Percentiles rank a stretch among this genome's conserved stretches.
Conservation (phyloP, 2,888 invertebrate genomes). For the Antheraea yamamai region DNA sequence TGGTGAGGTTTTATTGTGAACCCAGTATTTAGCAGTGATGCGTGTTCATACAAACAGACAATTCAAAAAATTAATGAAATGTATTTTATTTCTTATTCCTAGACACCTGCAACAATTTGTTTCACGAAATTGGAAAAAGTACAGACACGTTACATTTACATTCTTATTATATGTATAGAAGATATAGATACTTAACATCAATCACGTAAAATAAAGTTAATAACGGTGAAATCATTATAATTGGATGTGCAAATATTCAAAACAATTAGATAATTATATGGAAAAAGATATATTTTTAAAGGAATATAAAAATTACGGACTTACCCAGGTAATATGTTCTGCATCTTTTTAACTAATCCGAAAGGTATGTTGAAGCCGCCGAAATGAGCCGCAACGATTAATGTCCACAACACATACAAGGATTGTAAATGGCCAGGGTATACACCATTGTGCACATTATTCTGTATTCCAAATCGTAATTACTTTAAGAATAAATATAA, state of each 20-base stretch:
- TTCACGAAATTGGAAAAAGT: too few relatives aligned
- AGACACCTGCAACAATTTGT: too few relatives aligned
- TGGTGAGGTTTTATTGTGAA: too few relatives aligned
- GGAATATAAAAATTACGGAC: slow-evolving; percentile 36
- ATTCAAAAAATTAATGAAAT: too few relatives aligned
- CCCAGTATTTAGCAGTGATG: too few relatives aligned
- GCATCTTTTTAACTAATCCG: slow-evolving; percentile 89
- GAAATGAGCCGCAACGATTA: slow-evolving; percentile 91
- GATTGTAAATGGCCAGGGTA: slow-evolving; percentile 97
- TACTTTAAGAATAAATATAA: neutral
- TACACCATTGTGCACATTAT: slow-evolving; percentile 96
- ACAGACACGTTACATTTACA: too few relatives aligned
- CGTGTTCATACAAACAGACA: too few relatives aligned
- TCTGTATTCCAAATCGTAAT: slow-evolving; percentile 81
- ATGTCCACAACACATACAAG: slow-evolving; percentile 90
- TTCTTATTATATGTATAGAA: too few relatives aligned
- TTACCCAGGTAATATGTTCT: slow-evolving; percentile 89
- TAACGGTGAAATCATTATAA: neutral
- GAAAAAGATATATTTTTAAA: too few relatives aligned
- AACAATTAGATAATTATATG: too few relatives aligned
- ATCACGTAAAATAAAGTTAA: neutral
- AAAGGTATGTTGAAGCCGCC: slow-evolving; percentile 91
- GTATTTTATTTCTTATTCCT: too few relatives aligned
- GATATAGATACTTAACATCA: too few relatives aligned
- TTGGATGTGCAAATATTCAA: neutral